Base-by-base conservation (phyloP, 2,113 vertebrate genomes). In the Romanogobio albipinnatus region DNA sequence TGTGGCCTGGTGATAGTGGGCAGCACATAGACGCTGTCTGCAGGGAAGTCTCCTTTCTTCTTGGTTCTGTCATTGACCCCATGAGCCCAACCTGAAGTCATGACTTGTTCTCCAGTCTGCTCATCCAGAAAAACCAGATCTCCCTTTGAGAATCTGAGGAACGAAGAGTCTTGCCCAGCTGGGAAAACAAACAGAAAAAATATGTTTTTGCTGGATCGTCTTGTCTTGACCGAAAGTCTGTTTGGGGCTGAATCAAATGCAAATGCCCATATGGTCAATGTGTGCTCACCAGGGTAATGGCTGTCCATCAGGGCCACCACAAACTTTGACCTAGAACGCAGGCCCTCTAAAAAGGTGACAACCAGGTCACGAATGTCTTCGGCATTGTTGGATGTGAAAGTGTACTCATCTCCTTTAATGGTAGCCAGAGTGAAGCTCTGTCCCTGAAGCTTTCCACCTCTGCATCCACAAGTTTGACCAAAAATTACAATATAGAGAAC, bases 361-460 rank as follows among this genome's bases (percentile, higher is more conserved):
- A 99, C 98, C 1, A 99, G 94, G 90, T 99, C 97, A 0, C 97
- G 95, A 84, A 99, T 98, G 90, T 99, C 98, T 81, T 99, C 97
- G 0, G 98, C 96, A 0, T 99, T 99, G 94, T 95, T 99, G 90
- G 98, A 99, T 17, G 97, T 99, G 93, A 99, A 99, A 64, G 97
- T 99, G 90, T 97, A 99, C 87, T 99, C 98, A 0, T 99, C 97
- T 1, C 96, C 96, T 92, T 99, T 99, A 87, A 99, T 97, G 79
- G 97, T 99, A 7, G 97, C 96, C 93, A 99, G 87, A 0, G 97
- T 98, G 91, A 99, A 99, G 90, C 97, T 99, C 93, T 98, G 97
- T 39, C 96, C 95, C 59, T 95, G 96, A 70, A 98, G 84, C 88
- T 99, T 99, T 0, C 96, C 96, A 81, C 97, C 98, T 86, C 98